Evolutionary conservation across 37 sponge, comb jelly and placozoan species (phyloP).

Genomic region (Beroe forskalii): DNA sequence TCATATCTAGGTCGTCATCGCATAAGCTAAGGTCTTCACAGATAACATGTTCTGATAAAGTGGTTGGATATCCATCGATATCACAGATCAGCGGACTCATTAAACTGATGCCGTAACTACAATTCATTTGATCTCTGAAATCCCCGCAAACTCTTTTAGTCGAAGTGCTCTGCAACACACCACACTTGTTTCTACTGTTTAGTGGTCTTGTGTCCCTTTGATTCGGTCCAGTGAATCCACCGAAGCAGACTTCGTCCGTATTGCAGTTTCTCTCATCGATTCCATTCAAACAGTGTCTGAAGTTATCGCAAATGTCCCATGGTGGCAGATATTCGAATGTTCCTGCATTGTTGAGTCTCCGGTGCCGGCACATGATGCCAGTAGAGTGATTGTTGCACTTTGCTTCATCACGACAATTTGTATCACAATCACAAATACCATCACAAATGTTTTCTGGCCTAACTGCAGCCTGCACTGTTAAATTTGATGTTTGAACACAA

Average conservation of each 20-base stretch:
- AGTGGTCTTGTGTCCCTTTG: background rate
- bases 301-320: background rate
- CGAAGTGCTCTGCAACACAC: background rate
- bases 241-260: background rate
- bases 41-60: too few relatives aligned
- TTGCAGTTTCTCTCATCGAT: background rate
- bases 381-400: background rate
- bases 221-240: background rate
- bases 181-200: background rate
- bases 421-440: background rate
- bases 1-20: background rate
- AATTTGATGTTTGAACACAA: background rate
- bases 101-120: background rate
- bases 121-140: slow-evolving; percentile 23
- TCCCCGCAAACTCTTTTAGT: background rate
- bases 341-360: background rate
- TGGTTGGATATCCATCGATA: slow-evolving; percentile 1
- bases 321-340: background rate
- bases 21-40: background rate
- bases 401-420: background rate
- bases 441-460: background rate
- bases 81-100: background rate
- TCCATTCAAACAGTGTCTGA: background rate
- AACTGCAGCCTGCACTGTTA: background rate
- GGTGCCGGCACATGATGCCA: background rate